phyloP scores from a whole-genome alignment of 2,888 invertebrate genomes.

The Morinoia aosen region DNA sequence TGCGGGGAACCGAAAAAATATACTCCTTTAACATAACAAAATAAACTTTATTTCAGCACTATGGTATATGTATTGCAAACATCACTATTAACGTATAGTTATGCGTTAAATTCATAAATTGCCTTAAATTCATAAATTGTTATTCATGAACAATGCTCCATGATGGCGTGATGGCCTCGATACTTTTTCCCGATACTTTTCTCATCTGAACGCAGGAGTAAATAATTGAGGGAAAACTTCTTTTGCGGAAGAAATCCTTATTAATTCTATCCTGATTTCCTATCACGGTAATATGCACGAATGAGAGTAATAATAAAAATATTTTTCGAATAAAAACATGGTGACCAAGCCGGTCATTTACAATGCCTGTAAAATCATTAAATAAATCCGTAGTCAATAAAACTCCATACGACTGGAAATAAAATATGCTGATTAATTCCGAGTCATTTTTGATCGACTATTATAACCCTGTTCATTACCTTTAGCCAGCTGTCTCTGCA shows the following conservation, averaged over 20 bases:
- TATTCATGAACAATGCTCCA: not conserved
- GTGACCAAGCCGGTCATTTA: too few species aligned
- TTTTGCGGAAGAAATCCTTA: too few species aligned
- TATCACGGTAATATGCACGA: not conserved
- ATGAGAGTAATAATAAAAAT: too few species aligned
- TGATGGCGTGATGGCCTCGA: not conserved
- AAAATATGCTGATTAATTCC: not conserved
- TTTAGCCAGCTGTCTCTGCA: slow-evolving; percentile 22
- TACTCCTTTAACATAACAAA: too few species aligned
- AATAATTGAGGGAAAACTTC: not conserved
- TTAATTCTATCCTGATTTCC: not conserved
- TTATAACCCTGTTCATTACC: not conserved
- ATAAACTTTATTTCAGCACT: too few species aligned
- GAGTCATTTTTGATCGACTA: not conserved
- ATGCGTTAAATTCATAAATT: not conserved
- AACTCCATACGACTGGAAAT: too few species aligned
- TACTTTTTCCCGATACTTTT: not conserved
- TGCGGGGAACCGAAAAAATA: too few species aligned
- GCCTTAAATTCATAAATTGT: not conserved
- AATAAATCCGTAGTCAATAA: too few species aligned
- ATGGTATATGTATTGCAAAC: too few species aligned
- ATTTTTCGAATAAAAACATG: too few species aligned
- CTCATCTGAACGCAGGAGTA: not conserved
- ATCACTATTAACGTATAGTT: too few species aligned
- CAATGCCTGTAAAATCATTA: too few species aligned